Evolutionary conservation across 2,113 vertebrate species (phyloP).

Genomic region (Phainopepla nitens): DNA sequence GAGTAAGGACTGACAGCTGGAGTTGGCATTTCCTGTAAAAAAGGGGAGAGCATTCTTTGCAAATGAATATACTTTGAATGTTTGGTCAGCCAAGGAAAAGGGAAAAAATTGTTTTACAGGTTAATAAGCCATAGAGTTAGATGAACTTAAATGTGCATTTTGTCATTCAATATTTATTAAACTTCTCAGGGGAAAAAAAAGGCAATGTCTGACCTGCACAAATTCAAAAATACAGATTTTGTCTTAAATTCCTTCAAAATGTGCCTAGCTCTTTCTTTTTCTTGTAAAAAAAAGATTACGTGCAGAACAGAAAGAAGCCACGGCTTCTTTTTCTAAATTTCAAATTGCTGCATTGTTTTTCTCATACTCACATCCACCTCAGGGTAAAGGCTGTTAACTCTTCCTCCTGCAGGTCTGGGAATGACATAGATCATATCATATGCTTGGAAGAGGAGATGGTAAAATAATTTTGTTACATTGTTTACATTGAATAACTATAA

Average conservation of each 20-base stretch:
- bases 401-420: neutral
- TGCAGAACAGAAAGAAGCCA: neutral
- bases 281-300: neutral
- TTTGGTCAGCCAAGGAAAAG: neutral
- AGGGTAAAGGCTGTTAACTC: neutral
- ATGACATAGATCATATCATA: neutral
- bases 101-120: neutral
- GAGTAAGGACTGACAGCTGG: neutral
- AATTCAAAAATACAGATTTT: neutral
- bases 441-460: neutral
- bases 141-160: neutral
- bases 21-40: neutral
- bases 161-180: neutral
- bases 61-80: neutral
- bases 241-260: neutral
- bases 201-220: neutral
- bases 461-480: neutral
- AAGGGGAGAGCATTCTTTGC: neutral
- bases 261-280: neutral
- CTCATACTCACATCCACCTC: neutral
- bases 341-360: neutral
- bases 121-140: neutral
- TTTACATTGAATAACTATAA: neutral
- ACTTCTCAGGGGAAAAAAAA: neutral
- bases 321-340: neutral